Evolutionary conservation across 64 coral and sea anemone genomes (phyloP).

Genomic region (Montipora foliosa): DNA sequence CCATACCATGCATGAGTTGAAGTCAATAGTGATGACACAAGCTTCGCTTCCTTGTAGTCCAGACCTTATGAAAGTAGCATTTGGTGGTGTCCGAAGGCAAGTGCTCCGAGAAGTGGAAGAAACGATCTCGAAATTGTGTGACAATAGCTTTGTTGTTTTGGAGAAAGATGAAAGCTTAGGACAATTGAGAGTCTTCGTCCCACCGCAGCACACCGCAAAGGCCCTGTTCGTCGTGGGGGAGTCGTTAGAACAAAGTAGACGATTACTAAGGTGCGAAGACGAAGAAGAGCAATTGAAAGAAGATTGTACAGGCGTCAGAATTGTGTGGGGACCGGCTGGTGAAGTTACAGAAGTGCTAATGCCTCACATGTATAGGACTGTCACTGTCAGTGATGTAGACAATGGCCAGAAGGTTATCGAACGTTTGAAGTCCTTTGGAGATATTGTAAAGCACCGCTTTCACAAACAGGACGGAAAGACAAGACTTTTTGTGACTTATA

Average conservation of each 20-base stretch:
- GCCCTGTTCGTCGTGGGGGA: slow-evolving; percentile 29
- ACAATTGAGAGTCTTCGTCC: slow-evolving; percentile 54
- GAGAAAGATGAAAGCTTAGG: background rate
- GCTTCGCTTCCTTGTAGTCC: slow-evolving; percentile 25
- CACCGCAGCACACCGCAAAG: slow-evolving; percentile 5
- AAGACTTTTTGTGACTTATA: slow-evolving; percentile 47
- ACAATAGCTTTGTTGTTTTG: slow-evolving; percentile 29
- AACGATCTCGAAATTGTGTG: slow-evolving; percentile 7
- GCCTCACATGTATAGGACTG: slow-evolving; percentile 84
- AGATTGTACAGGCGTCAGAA: slow-evolving; percentile 24
- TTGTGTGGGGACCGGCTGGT: slow-evolving; percentile 67
- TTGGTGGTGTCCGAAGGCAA: slow-evolving; percentile 20
- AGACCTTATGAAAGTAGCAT: slow-evolving; percentile 29
- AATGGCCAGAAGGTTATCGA: background rate
- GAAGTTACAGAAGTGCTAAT: slow-evolving; percentile 78
- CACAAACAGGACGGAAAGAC: background rate
- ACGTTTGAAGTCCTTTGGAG: slow-evolving; percentile 18
- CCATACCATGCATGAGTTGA: background rate
- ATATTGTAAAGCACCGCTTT: slow-evolving; percentile 3
- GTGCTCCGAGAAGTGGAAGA: slow-evolving; percentile 3
- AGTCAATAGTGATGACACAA: background rate
- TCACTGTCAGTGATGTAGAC: slow-evolving; percentile 18
- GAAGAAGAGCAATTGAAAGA: slow-evolving; percentile 39
- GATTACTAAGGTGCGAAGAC: slow-evolving; percentile 4
- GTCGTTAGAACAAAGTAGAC: slow-evolving; percentile 44